phyloP scores from a whole-genome alignment of 2,888 invertebrate species.

The Chloromyia formosa region DNA sequence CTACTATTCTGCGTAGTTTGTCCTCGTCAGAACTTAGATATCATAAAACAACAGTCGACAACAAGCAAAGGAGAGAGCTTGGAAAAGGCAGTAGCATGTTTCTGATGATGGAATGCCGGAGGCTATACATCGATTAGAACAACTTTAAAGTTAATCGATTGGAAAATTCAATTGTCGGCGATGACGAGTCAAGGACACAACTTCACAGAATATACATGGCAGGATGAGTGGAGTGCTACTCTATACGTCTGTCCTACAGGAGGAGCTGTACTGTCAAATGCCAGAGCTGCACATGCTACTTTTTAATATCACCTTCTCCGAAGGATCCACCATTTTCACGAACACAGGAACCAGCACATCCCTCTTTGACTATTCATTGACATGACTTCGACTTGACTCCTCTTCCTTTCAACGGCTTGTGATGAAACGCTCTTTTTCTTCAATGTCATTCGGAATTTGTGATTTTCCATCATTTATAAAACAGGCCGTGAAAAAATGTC shows the following conservation, averaged over 20 bases:
- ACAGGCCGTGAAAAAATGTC: not conserved
- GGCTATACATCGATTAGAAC: constrained; percentile 22
- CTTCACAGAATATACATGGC: not conserved
- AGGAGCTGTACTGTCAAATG: not conserved
- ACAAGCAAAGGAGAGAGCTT: not conserved
- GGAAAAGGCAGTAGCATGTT: too few relatives aligned
- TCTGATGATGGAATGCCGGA: constrained; percentile 11
- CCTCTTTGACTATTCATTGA: constrained; percentile 22
- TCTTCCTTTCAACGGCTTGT: not conserved
- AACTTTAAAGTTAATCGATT: constrained; percentile 39
- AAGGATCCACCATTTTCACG: not conserved
- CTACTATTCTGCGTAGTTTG: not conserved
- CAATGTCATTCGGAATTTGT: constrained; percentile 19
- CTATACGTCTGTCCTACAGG: too few relatives aligned
- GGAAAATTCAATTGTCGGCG: constrained; percentile 41
- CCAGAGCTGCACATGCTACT: not conserved
- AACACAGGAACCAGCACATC: not conserved
- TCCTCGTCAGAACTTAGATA: not conserved
- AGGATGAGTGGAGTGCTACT: not conserved
- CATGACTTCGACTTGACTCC: constrained; percentile 13
- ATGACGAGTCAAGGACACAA: constrained; percentile 19
- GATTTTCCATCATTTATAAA: constrained; percentile 28
- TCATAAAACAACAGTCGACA: not conserved
- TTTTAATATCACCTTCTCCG: not conserved
- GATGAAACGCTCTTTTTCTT: constrained; percentile 11